phyloP scores from a whole-genome alignment of 1,140 invertebrate species.

The Drepana arcuata region DNA sequence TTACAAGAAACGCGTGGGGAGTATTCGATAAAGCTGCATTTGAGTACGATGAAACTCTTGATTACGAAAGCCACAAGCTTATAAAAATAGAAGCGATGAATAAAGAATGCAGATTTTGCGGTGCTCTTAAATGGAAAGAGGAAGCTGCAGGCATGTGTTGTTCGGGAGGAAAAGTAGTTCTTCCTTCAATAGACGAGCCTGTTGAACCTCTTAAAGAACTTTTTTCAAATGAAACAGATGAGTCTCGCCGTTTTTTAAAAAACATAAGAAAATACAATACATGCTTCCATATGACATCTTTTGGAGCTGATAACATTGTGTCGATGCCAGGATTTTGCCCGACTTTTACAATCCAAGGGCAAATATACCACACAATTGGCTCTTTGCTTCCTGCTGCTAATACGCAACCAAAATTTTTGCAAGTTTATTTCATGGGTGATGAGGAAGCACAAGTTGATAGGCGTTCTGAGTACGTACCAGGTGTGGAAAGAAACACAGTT shows the following conservation, averaged over 20 bases:
- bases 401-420: constrained; percentile 17
- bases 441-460: constrained; percentile 18
- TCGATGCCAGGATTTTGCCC: constrained; percentile 18
- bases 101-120: constrained; percentile 20
- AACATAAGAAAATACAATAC: constrained; percentile 20
- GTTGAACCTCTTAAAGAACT: constrained; percentile 23
- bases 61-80: constrained; percentile 11
- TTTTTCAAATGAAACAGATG: constrained; percentile 20
- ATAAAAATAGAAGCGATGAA: constrained; percentile 23
- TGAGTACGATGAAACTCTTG: constrained; percentile 13
- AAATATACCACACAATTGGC: constrained; percentile 18
- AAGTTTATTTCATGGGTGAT: constrained; percentile 24
- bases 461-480: constrained; percentile 16
- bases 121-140: constrained; percentile 23
- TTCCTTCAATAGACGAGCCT: constrained; percentile 20
- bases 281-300: constrained; percentile 19
- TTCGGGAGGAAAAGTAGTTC: constrained; percentile 16
- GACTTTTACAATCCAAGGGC: constrained; percentile 19
- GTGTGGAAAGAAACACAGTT: constrained; percentile 19
- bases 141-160: constrained; percentile 23
- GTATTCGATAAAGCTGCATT: constrained; percentile 18
- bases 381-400: constrained; percentile 11
- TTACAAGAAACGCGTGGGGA: constrained; percentile 16
- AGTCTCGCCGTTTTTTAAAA: constrained; percentile 21
- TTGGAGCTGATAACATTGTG: constrained; percentile 18